Conservation (phyloP, 2,888 invertebrate species). For the Bimastos eiseni region DNA sequence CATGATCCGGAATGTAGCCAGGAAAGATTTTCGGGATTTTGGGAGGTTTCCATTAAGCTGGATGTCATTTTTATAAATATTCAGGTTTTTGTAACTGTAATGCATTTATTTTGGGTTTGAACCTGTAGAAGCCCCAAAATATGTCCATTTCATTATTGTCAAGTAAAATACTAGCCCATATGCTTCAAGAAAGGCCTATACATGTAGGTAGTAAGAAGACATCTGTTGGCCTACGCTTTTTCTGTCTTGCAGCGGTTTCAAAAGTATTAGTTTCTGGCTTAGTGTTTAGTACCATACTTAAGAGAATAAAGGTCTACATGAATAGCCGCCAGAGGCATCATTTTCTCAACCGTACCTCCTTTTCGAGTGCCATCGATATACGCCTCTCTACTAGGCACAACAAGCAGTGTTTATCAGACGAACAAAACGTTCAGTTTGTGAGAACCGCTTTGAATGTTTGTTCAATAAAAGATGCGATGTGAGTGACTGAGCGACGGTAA, state of each 20-base stretch:
- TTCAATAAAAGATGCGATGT: not conserved
- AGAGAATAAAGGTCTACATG: not conserved
- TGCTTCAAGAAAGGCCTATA: not conserved
- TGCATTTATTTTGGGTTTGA: too few relatives aligned
- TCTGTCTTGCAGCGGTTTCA: not conserved
- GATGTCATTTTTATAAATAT: too few relatives aligned
- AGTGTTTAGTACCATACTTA: not conserved
- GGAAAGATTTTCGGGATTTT: too few relatives aligned
- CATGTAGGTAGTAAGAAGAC: too few relatives aligned
- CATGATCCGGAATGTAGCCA: too few relatives aligned
- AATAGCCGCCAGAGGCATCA: not conserved
- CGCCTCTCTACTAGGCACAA: not conserved
- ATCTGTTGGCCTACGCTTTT: too few relatives aligned
- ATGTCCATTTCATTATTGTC: too few relatives aligned
- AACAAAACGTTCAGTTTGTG: not conserved
- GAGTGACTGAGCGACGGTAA: not conserved
- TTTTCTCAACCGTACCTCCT: not conserved
- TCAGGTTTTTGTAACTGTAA: too few relatives aligned
- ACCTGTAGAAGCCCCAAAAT: too few relatives aligned
- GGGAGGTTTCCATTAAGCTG: too few relatives aligned
- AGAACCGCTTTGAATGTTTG: not conserved
- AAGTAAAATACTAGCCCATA: not conserved
- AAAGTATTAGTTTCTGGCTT: not conserved
- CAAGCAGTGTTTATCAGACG: not conserved
- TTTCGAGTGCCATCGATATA: not conserved